A percentile compares a stretch with the other conserved stretches of the same genome.
phyloP scores from a whole-genome alignment of 1,140 invertebrate species.

The Araneus ventricosus region DNA sequence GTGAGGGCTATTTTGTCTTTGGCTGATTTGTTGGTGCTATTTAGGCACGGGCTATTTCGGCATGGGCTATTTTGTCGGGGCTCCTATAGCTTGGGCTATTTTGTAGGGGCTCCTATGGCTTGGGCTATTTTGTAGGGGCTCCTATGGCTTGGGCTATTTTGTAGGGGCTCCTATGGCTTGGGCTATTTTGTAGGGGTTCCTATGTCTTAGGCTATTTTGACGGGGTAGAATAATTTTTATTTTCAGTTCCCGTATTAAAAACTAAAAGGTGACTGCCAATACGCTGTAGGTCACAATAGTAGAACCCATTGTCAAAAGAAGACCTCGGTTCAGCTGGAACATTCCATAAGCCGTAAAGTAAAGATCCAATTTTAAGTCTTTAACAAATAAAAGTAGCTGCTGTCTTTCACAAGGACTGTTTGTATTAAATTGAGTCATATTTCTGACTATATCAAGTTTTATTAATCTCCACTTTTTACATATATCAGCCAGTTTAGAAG shows the following conservation, averaged over 20 bases:
- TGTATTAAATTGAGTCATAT: neutral
- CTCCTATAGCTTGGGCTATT: too few species aligned
- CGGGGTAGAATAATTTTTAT: too few species aligned
- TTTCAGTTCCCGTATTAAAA: neutral
- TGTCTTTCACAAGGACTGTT: neutral
- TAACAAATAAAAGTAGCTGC: neutral
- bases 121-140: too few species aligned
- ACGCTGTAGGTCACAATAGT: neutral
- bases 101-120: too few species aligned
- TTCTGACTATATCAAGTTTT: neutral
- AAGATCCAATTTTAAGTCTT: neutral
- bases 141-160: too few species aligned
- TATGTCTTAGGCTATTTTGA: too few species aligned
- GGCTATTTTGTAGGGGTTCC: too few species aligned
- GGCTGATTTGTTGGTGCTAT: too few species aligned
- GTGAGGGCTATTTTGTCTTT: too few species aligned
- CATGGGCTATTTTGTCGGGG: too few species aligned
- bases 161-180: too few species aligned
- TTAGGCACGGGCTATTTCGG: too few species aligned
- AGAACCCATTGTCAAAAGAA: neutral
- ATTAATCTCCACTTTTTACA: neutral
- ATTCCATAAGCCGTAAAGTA: neutral
- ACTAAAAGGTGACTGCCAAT: neutral
- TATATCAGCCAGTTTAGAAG: neutral
- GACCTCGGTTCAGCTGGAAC: neutral